Evolutionary conservation across 2,113 vertebrate species (phyloP).

Genomic region (Cygnus atratus): DNA sequence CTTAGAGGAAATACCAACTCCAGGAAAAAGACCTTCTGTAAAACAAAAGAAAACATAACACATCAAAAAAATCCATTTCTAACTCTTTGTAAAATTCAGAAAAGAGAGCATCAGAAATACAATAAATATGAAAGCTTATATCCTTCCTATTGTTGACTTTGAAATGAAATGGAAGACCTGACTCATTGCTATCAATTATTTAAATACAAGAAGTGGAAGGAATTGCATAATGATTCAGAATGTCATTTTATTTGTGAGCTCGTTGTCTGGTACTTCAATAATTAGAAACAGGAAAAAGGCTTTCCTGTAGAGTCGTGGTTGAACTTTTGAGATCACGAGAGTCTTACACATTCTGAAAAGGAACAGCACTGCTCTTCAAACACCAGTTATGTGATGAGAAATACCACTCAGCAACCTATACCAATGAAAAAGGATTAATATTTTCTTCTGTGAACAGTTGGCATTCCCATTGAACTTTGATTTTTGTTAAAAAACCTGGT

Average conservation of each 20-base stretch:
- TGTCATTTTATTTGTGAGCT: conserved; percentile 53
- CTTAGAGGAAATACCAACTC: background rate
- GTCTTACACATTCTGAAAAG: background rate
- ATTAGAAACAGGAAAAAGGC: conserved; percentile 44
- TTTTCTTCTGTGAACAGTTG: background rate
- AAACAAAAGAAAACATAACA: background rate
- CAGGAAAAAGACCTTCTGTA: background rate
- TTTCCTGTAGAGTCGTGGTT: background rate
- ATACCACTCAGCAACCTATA: background rate
- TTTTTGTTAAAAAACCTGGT: background rate
- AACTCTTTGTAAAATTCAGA: background rate
- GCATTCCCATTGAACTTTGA: background rate
- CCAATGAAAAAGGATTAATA: background rate
- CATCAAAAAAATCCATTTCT: background rate
- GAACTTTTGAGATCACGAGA: background rate
- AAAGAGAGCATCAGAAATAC: background rate
- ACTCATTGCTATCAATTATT: conserved; percentile 66
- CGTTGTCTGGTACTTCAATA: conserved; percentile 53
- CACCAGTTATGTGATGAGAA: background rate
- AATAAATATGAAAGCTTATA: background rate
- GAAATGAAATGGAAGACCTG: conserved; percentile 44
- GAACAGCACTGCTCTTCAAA: background rate
- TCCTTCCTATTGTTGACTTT: background rate
- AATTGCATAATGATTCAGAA: conserved; percentile 42
- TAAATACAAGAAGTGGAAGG: conserved; percentile 53